Evolutionary conservation across 2,113 vertebrate species (phyloP).

Genomic region (Corapipo altera): DNA sequence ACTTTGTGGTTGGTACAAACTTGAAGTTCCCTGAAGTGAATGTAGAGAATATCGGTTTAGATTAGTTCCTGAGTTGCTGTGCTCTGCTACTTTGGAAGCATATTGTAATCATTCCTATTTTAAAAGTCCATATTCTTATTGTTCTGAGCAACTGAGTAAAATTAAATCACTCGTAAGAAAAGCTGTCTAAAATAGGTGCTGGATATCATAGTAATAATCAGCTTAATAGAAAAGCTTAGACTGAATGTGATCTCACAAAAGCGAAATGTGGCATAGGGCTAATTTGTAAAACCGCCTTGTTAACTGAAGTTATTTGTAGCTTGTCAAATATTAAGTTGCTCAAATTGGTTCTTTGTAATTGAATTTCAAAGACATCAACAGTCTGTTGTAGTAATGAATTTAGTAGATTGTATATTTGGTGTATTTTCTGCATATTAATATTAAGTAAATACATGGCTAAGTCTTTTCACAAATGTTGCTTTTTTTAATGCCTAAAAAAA

Average conservation of each 20-base stretch:
- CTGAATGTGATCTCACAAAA: neutral
- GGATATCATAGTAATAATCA: neutral
- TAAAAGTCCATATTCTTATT: neutral
- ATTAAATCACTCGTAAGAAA: neutral
- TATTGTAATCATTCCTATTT: neutral
- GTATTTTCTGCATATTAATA: neutral
- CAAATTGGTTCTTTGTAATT: slow-evolving; percentile 11
- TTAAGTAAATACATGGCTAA: neutral
- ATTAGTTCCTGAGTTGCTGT: neutral
- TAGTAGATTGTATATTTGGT: neutral
- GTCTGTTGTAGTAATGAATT: neutral
- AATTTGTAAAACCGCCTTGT: neutral
- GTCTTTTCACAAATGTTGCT: neutral
- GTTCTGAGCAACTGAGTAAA: neutral
- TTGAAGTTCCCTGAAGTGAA: neutral
- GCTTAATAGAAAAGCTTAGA: neutral
- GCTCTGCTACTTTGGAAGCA: neutral
- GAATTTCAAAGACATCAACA: slow-evolving; percentile 20
- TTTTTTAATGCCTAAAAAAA: neutral
- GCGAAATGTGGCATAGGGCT: neutral
- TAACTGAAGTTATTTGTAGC: slow-evolving; percentile 16
- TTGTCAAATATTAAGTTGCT: slow-evolving; percentile 27
- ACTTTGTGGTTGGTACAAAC: neutral
- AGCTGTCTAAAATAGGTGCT: neutral
- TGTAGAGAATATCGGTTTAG: neutral